Evolutionary conservation across 2,888 invertebrate genomes (phyloP).

Genomic region (Heteromurus nitidus): DNA sequence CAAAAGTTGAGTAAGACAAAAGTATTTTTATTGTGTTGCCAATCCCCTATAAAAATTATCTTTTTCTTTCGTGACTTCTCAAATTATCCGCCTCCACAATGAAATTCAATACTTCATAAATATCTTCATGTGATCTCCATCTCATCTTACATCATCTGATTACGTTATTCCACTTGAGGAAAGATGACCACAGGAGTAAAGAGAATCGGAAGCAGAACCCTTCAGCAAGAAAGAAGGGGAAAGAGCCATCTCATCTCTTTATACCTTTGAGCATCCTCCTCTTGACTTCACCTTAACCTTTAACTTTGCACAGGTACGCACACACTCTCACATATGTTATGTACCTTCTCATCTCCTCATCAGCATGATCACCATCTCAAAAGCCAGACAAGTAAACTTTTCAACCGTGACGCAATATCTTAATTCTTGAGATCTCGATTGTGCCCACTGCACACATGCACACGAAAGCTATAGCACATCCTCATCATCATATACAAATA

Average conservation of each 20-base stretch:
- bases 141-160: conserved; percentile 18
- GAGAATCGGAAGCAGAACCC: too few relatives aligned
- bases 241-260: conserved; percentile 9
- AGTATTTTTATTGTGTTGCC: too few relatives aligned
- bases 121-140: conserved; percentile 4
- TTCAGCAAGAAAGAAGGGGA: too few relatives aligned
- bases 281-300: conserved; percentile 23
- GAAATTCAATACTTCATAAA: conserved; percentile 24
- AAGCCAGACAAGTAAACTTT: conserved; percentile 30
- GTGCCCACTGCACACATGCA: not conserved
- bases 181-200: not conserved
- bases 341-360: not conserved
- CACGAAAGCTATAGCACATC: conserved; percentile 23
- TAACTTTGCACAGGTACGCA: conserved; percentile 3
- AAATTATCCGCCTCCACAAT: conserved; percentile 8
- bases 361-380: conserved; percentile 1
- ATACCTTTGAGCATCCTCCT: not conserved
- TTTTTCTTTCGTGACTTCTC: too few relatives aligned
- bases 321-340: not conserved
- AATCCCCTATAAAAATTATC: too few relatives aligned
- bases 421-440: conserved; percentile 25
- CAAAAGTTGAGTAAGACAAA: too few relatives aligned
- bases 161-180: not conserved
- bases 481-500: not conserved
- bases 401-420: conserved; percentile 46